Percentiles rank a stretch among this genome's conserved stretches.
phyloP scores from a whole-genome alignment of 2,113 vertebrate species.

The Rhinolophus ferrumequinum region DNA sequence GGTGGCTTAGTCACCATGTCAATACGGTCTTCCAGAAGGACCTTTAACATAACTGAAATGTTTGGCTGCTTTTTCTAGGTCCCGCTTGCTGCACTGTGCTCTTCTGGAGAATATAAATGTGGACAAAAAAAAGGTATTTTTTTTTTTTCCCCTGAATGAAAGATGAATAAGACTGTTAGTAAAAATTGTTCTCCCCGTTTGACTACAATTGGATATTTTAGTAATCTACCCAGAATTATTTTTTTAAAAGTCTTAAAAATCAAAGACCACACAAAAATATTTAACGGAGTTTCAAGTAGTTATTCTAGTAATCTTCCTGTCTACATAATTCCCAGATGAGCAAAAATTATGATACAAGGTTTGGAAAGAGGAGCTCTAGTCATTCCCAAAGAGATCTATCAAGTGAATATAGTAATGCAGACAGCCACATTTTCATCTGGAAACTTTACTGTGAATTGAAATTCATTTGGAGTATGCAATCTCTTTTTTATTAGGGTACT shows the following conservation, averaged over 20 bases:
- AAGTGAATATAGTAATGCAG: neutral
- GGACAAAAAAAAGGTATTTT: neutral
- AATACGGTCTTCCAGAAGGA: neutral
- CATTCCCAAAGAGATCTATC: neutral
- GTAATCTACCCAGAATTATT: conserved; percentile 37
- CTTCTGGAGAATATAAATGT: neutral
- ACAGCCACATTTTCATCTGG: neutral
- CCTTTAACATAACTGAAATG: neutral
- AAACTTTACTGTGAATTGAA: neutral
- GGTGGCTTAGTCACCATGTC: neutral
- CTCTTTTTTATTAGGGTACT: neutral
- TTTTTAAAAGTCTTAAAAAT: neutral
- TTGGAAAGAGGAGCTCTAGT: neutral
- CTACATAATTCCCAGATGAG: conserved; percentile 2
- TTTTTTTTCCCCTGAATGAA: neutral
- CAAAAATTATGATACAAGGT: neutral
- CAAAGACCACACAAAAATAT: neutral
- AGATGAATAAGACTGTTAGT: neutral
- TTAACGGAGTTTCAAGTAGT: conserved; percentile 1
- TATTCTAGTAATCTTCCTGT: neutral
- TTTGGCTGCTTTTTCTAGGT: neutral
- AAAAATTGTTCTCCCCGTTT: conserved; percentile 38
- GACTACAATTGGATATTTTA: neutral
- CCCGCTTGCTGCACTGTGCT: neutral
- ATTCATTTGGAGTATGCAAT: conserved; percentile 10